These are phyloP conservation scores for Conomelus anceps DNA, from an alignment of 2,888 invertebrate genomes.

Conservation along the genomic window DNA sequence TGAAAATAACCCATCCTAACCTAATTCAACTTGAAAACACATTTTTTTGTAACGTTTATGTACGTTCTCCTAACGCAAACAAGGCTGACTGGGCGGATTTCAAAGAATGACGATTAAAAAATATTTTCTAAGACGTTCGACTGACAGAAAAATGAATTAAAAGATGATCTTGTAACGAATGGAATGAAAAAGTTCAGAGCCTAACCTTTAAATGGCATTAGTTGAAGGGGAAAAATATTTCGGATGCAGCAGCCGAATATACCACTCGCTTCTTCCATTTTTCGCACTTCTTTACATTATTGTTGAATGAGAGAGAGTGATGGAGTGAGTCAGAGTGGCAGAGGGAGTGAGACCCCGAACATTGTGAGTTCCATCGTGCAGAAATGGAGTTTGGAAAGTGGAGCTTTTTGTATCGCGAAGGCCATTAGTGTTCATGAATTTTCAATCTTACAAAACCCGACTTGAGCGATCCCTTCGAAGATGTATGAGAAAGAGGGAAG, in stretches of 20 bases:
- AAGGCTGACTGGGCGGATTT: background rate
- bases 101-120: too few relatives aligned
- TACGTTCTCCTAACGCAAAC: background rate
- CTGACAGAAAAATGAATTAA: background rate
- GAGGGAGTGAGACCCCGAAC: background rate
- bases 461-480: background rate
- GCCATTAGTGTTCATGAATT: background rate
- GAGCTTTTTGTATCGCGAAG: background rate
- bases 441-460: background rate
- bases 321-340: background rate
- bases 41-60: background rate
- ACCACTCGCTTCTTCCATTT: background rate
- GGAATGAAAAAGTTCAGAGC: background rate
- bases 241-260: background rate
- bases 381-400: background rate
- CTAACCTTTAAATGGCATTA: background rate
- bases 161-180: background rate
- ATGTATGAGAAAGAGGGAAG: background rate
- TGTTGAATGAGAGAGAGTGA: background rate
- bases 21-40: too few relatives aligned
- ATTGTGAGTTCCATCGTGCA: too few relatives aligned
- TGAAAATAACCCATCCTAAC: too few relatives aligned
- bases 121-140: background rate
- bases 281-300: background rate
- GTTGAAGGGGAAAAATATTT: background rate